Base-by-base conservation (phyloP, 1,140 invertebrate species). In the Caenorhabditis remanei region DNA sequence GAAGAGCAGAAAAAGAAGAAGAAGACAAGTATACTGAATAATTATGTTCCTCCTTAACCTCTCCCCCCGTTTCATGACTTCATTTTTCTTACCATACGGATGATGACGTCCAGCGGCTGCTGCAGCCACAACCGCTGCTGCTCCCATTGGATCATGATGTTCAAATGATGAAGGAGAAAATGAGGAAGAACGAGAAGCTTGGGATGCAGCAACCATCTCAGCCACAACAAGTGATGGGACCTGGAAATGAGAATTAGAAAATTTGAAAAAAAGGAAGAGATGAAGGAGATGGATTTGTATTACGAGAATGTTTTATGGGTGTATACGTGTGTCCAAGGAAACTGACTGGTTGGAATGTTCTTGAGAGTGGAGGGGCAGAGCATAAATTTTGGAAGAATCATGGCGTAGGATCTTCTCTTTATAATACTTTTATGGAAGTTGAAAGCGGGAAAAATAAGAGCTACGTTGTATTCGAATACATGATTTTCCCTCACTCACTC, bases 31-130 rank as follows among this genome's bases (percentile, higher is more conserved):
- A 61, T 61, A 43, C 65, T 79, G 71, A 79, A 79, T 79, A 79
- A 79, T 79, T 79, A 79, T 50, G 21, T 41, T 21, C 41, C 1
- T 24, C 67, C 40, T 24, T n/a, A 19, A n/a, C n/a, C n/a, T n/a
- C 21, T 19, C n/a, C 40, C 13, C 32, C 13, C 8, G 24, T 46
- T 71, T 50, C 71, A 79, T 24, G 32, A 32, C 43, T 50, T 50
- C 71, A 79, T 79, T 79, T 79, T 79, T 79, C 71, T 79, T 79
- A 79, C 71, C 71, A 79, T 79, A 79, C 71, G 71, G 71, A 79
- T 79, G 71, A 79, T 79, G 71, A 79, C 71, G 71, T 79, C 71
- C 71, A 11, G 71, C 71, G 71, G 46, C 71, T 24, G 71, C 71
- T 79, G 71, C 71, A 19, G 71, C 71, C 0, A 32, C 65, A 32